Percentiles rank a stretch among this genome's conserved stretches.
Conservation (phyloP, 2,113 vertebrate genomes). For the Tachysurus vachellii region DNA sequence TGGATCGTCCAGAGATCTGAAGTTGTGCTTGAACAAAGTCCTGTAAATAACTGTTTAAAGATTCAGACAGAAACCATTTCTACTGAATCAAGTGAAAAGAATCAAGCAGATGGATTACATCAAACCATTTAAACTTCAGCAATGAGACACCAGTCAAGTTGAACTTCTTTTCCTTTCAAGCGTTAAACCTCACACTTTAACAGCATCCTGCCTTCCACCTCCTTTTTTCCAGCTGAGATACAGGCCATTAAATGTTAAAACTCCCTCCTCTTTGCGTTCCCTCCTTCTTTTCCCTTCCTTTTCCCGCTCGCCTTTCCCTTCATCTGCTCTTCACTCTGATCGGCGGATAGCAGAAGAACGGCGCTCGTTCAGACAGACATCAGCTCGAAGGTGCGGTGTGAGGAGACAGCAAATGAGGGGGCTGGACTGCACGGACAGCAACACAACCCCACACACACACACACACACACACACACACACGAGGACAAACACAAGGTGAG, state of each 20-base stretch:
- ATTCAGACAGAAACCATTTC: background rate
- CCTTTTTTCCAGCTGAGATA: slow-evolving; percentile 33
- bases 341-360: background rate
- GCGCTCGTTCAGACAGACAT: slow-evolving; percentile 8
- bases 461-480: background rate
- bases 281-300: slow-evolving; percentile 15
- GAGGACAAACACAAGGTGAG: slow-evolving; percentile 41
- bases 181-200: slow-evolving; percentile 15
- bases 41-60: background rate
- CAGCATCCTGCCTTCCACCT: slow-evolving; percentile 39
- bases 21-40: background rate
- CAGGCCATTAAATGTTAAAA: slow-evolving; percentile 66
- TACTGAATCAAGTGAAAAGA: background rate
- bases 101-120: background rate
- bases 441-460: background rate
- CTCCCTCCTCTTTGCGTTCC: slow-evolving; percentile 51
- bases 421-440: background rate
- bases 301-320: background rate
- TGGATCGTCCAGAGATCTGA: background rate
- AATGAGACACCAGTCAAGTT: background rate
- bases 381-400: slow-evolving; percentile 12
- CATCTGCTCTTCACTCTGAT: background rate
- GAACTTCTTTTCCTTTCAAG: background rate
- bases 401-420: slow-evolving; percentile 30
- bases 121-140: background rate